A percentile compares a stretch with the other conserved stretches of the same genome.
phyloP scores from a whole-genome alignment of 2,888 invertebrate genomes.

The Noctua pronuba region DNA sequence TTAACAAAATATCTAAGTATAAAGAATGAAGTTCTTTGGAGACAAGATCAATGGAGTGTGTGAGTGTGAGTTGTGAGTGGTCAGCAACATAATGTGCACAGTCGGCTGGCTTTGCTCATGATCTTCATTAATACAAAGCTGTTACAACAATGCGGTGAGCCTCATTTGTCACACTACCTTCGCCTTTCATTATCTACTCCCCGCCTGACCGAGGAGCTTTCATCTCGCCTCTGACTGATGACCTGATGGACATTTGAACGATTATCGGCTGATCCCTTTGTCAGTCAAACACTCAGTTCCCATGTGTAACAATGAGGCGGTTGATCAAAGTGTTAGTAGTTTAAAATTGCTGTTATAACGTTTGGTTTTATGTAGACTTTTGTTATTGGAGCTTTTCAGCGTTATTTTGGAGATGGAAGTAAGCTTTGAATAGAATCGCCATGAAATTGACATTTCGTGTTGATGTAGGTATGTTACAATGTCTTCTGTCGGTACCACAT shows the following conservation, averaged over 20 bases:
- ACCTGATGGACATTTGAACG: conserved; percentile 85
- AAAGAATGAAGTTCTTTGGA: not conserved
- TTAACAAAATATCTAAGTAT: not conserved
- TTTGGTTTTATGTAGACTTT: conserved; percentile 29
- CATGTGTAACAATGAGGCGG: conserved; percentile 81
- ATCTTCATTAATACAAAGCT: conserved; percentile 82
- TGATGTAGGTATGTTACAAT: not conserved
- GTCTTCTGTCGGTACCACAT: not conserved
- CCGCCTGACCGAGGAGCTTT: conserved; percentile 75
- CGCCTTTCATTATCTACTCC: conserved; percentile 71
- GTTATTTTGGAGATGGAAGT: not conserved
- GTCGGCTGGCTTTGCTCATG: conserved; percentile 65
- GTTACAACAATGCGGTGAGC: conserved; percentile 76
- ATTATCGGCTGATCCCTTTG: conserved; percentile 85
- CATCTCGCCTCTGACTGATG: conserved; percentile 87
- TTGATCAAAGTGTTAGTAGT: conserved; percentile 77
- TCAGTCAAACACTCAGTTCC: conserved; percentile 80
- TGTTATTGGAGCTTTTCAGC: conserved; percentile 10
- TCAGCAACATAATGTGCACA: conserved; percentile 23
- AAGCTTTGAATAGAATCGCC: not conserved
- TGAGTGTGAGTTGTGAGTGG: conserved; percentile 37
- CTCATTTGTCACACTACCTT: conserved; percentile 82
- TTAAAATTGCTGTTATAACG: conserved; percentile 43
- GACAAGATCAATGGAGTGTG: conserved; percentile 3
- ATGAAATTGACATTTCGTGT: not conserved